phyloP scores from a whole-genome alignment of 2,888 invertebrate genomes.

The Ischnura elegans region DNA sequence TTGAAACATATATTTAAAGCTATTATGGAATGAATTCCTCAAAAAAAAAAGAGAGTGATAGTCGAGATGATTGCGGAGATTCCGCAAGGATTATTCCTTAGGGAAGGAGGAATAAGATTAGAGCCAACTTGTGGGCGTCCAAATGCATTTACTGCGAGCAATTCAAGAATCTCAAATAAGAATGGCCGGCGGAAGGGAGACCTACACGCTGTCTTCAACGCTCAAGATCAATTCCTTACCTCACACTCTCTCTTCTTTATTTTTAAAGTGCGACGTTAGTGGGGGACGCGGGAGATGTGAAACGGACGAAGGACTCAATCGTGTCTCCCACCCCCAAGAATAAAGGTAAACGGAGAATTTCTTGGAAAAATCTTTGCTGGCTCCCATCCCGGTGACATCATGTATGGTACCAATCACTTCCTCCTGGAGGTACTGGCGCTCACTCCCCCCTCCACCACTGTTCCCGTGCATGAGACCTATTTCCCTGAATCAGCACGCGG shows the following conservation, averaged over 20 bases:
- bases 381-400: neutral
- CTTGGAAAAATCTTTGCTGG: neutral
- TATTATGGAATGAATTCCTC: too few species aligned
- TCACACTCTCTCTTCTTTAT: neutral
- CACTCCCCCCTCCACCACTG: neutral
- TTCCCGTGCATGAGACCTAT: neutral
- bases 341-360: neutral
- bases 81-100: neutral
- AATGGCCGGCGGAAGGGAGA: neutral
- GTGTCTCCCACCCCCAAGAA: neutral
- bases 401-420: constrained; percentile 21
- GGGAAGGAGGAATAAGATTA: neutral
- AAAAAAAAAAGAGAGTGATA: too few species aligned
- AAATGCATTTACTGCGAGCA: neutral
- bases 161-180: neutral
- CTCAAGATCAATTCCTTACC: neutral
- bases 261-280: neutral
- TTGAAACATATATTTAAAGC: too few species aligned
- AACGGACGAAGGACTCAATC: neutral
- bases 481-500: constrained; percentile 40
- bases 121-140: neutral
- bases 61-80: too few species aligned
- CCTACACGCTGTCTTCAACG: neutral
- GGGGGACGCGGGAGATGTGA: neutral
- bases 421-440: neutral